Evolutionary conservation across 1,140 invertebrate species (phyloP).

Genomic region (Ceratoteleas bidentatus): DNA sequence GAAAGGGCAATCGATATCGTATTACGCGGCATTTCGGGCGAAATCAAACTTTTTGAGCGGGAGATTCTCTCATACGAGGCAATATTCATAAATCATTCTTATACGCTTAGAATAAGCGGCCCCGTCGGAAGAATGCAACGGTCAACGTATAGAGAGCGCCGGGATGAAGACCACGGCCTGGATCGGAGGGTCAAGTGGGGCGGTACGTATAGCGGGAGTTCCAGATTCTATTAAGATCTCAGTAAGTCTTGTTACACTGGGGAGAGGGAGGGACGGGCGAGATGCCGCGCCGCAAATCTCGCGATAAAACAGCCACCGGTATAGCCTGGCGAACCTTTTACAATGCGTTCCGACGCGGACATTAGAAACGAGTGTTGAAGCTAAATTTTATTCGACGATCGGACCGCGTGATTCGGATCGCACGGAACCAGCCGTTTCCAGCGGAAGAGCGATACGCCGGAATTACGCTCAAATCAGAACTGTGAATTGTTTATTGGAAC

Average conservation of each 20-base stretch:
- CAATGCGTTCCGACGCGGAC: constrained; percentile 58
- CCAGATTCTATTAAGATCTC: constrained; percentile 82
- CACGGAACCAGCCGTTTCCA: constrained; percentile 24
- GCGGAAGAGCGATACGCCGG: constrained; percentile 27
- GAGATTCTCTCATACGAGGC: constrained; percentile 76
- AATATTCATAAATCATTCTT: constrained; percentile 82
- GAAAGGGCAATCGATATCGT: constrained; percentile 58
- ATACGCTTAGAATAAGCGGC: constrained; percentile 80
- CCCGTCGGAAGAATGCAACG: constrained; percentile 63
- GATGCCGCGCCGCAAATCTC: constrained; percentile 79
- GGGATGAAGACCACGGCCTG: constrained; percentile 67
- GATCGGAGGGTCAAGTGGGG: constrained; percentile 53
- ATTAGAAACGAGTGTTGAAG: constrained; percentile 64
- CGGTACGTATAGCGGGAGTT: constrained; percentile 66
- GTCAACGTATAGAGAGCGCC: constrained; percentile 57
- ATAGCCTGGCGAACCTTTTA: constrained; percentile 55
- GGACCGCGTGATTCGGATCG: constrained; percentile 45
- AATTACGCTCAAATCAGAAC: background rate
- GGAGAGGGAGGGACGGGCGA: constrained; percentile 44
- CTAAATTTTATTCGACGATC: constrained; percentile 62
- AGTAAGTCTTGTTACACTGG: constrained; percentile 80
- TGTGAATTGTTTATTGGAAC: background rate
- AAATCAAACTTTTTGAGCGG: constrained; percentile 65
- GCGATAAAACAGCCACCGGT: constrained; percentile 80
- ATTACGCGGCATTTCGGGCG: constrained; percentile 47